Base-by-base conservation (phyloP, 2,888 invertebrate genomes). In the Stratiomys singularior region DNA sequence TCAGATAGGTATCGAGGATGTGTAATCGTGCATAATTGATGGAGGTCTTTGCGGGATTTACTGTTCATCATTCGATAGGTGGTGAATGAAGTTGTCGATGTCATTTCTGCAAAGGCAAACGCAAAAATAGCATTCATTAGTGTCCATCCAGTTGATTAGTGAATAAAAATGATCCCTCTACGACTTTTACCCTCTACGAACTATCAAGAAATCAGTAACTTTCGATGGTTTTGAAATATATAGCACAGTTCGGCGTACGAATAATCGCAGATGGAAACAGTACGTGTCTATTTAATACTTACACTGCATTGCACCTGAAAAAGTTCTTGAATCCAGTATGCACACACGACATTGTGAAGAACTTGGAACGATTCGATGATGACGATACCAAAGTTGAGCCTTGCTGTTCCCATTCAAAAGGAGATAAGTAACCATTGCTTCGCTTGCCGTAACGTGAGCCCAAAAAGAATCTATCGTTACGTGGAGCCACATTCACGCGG, bases 261-360 rank as follows among this genome's bases (percentile, higher is more conserved):
- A n/a, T n/a, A n/a, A n/a, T n/a, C n/a, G n/a, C n/a, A n/a, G n/a
- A n/a, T n/a, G n/a, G n/a, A n/a, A n/a, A n/a, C n/a, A n/a, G n/a
- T n/a, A n/a, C n/a, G n/a, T n/a, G n/a, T n/a, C n/a, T n/a, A n/a
- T n/a, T n/a, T n/a, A n/a, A n/a, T 37, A 83, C 85, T 87, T 85
- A 89, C 89, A 87, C 85, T 81, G 86, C 86, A 82, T 83, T 87
- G 85, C 89, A 90, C 81, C 89, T 88, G 82, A 89, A 90, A 77
- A 88, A 86, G 83, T 89, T 88, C 77, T 86, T 86, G 63, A 89
- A 83, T 77, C 90, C 90, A 18, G 88, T 88, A 82, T 89, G 89
- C 77, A 86, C 83, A 81, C 89, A 90, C 13, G 88, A 83, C 83
- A 86, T 83, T 78, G 80, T 79, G 66, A 79, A 79, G 25, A 84